These are phyloP conservation scores for Cosmia trapezina DNA, from an alignment of 2,888 invertebrate genomes.

Conservation along the genomic window DNA sequence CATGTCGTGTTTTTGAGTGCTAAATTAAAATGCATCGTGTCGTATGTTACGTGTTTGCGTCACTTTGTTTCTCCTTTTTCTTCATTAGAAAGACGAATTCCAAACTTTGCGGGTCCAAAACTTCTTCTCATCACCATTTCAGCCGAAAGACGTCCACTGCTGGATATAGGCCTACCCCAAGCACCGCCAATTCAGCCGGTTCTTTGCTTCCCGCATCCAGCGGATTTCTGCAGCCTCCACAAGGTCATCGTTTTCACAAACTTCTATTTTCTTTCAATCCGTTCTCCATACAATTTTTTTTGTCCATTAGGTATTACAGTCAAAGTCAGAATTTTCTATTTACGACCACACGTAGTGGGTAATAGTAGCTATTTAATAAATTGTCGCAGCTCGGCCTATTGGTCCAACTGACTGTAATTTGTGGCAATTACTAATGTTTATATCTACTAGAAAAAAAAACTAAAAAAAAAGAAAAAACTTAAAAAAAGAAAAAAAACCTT, in stretches of 20 bases:
- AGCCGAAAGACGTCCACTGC: too few species aligned
- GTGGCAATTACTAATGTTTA: conserved; percentile 6
- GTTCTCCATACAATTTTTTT: not conserved
- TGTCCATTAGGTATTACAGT: not conserved
- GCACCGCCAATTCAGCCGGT: too few species aligned
- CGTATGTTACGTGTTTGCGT: not conserved
- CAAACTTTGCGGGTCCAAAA: not conserved
- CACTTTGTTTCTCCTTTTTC: not conserved
- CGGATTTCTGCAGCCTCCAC: too few species aligned
- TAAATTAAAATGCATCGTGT: not conserved
- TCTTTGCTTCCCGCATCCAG: too few species aligned
- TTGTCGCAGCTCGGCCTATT: conserved; percentile 2
- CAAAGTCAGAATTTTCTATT: not conserved
- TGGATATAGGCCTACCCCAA: too few species aligned
- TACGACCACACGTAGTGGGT: conserved; percentile 6
- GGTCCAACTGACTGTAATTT: not conserved
- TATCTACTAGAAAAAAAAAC: not conserved
- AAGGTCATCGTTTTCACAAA: too few species aligned
- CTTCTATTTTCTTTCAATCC: not conserved
- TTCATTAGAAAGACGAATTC: not conserved
- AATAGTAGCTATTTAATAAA: conserved; percentile 16
- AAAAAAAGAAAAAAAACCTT: too few species aligned
- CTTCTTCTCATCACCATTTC: not conserved
- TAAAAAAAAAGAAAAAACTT: too few species aligned
- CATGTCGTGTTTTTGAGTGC: not conserved